Evolutionary conservation across 2,113 vertebrate genomes (phyloP).

Genomic region (Acrocephalus kingi): DNA sequence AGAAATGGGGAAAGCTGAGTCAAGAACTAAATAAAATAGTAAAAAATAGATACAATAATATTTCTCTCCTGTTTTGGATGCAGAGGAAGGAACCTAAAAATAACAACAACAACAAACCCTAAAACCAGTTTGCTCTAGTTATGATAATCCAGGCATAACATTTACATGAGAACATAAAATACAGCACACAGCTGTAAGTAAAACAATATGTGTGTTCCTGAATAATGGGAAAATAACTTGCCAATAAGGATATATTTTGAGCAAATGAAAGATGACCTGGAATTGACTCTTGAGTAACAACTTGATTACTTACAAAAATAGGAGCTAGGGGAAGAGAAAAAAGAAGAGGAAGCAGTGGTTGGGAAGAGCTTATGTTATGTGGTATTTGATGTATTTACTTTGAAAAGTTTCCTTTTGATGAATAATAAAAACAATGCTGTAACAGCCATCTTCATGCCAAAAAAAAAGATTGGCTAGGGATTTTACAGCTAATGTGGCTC

Average conservation of each 20-base stretch:
- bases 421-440: slow-evolving; percentile 65
- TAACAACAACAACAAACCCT: slow-evolving; percentile 69
- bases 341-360: slow-evolving; percentile 77
- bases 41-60: slow-evolving; percentile 41
- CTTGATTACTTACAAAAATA: slow-evolving; percentile 83
- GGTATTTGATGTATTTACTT: slow-evolving; percentile 68
- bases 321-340: slow-evolving; percentile 42
- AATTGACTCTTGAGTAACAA: slow-evolving; percentile 84
- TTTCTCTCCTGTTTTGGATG: neutral
- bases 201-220: slow-evolving; percentile 84
- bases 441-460: slow-evolving; percentile 44
- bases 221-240: slow-evolving; percentile 76
- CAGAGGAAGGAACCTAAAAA: slow-evolving; percentile 24
- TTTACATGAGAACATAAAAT: slow-evolving; percentile 84
- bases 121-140: slow-evolving; percentile 75
- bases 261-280: slow-evolving; percentile 87
- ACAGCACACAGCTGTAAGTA: slow-evolving; percentile 78
- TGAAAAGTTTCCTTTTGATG: slow-evolving; percentile 69
- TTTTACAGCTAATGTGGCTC: slow-evolving; percentile 47
- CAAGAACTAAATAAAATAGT: slow-evolving; percentile 18
- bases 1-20: neutral
- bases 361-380: slow-evolving; percentile 59
- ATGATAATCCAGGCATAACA: slow-evolving; percentile 79
- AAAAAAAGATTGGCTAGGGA: slow-evolving; percentile 37
- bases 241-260: slow-evolving; percentile 77